These are phyloP conservation scores for Drosophila tanythrix DNA, from an alignment of 2,888 invertebrate species.

Conservation along the genomic window DNA sequence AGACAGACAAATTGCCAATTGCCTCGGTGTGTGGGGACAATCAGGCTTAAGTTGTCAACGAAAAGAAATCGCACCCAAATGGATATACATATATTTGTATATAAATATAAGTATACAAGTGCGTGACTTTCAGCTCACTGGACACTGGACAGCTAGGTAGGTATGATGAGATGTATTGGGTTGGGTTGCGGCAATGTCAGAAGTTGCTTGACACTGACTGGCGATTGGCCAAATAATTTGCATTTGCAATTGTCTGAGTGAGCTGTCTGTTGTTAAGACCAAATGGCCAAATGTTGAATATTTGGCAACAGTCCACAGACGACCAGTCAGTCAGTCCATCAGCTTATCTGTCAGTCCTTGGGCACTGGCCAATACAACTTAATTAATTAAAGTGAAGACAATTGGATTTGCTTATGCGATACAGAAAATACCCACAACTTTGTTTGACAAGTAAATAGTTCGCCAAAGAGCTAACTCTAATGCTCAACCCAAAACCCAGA, in stretches of 20 bases:
- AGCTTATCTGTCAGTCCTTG: neutral
- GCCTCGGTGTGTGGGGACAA: constrained; percentile 48
- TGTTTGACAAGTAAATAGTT: constrained; percentile 11
- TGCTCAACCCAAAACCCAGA: constrained; percentile 48
- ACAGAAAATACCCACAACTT: constrained; percentile 23
- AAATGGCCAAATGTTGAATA: constrained; percentile 31
- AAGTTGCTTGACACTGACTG: constrained; percentile 15
- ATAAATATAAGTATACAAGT: constrained; percentile 37
- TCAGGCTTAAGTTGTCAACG: constrained; percentile 50
- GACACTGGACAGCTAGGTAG: constrained; percentile 8
- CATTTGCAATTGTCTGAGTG: constrained; percentile 44
- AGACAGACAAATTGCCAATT: constrained; percentile 34
- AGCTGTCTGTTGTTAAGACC: constrained; percentile 40
- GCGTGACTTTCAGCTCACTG: constrained; percentile 60
- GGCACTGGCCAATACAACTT: constrained; percentile 37
- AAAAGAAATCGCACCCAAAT: constrained; percentile 37
- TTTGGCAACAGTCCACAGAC: constrained; percentile 33
- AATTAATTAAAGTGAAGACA: constrained; percentile 63
- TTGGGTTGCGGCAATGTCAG: neutral
- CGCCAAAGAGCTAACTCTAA: constrained; percentile 13
- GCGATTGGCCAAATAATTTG: constrained; percentile 50
- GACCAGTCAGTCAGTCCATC: constrained; percentile 8
- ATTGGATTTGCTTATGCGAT: constrained; percentile 37
- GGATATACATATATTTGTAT: constrained; percentile 12
- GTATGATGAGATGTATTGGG: neutral